These are phyloP conservation scores for Antrozous pallidus DNA, from an alignment of 2,797 vertebrate species.

Conservation along the genomic window DNA sequence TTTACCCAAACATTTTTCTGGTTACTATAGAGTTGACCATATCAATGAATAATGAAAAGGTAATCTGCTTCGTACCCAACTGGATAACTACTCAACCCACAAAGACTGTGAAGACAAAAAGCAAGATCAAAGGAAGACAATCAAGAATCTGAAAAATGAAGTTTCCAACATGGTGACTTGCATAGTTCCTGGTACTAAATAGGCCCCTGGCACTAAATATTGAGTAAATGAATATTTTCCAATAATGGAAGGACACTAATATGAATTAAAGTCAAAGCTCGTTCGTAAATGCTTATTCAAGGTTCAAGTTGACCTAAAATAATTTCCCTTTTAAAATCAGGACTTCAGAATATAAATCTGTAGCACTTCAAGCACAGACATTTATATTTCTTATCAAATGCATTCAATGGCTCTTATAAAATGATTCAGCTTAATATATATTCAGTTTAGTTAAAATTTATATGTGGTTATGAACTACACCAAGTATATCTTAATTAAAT, in stretches of 20 bases:
- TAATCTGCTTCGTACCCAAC: neutral
- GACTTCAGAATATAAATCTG: slow-evolving; percentile 56
- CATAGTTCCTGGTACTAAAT: neutral
- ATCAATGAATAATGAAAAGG: neutral
- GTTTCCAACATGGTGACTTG: neutral
- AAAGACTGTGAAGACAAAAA: neutral
- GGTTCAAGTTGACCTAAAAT: slow-evolving; percentile 26
- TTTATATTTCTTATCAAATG: slow-evolving; percentile 69
- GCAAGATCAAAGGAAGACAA: neutral
- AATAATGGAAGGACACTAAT: neutral
- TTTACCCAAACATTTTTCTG: neutral
- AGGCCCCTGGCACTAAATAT: neutral
- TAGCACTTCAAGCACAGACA: slow-evolving; percentile 61
- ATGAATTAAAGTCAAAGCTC: slow-evolving; percentile 45
- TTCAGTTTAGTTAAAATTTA: slow-evolving; percentile 71
- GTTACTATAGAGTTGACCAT: neutral
- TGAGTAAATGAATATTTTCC: neutral
- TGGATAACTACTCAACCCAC: neutral
- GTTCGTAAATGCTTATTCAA: neutral
- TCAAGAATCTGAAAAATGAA: neutral
- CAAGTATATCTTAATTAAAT: slow-evolving; percentile 75
- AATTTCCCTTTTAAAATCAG: slow-evolving; percentile 44
- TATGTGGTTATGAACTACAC: slow-evolving; percentile 51
- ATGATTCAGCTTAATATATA: slow-evolving; percentile 46
- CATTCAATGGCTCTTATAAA: neutral